Conservation (phyloP, 1,140 invertebrate genomes). For the Brachionus rotundiformis region DNA sequence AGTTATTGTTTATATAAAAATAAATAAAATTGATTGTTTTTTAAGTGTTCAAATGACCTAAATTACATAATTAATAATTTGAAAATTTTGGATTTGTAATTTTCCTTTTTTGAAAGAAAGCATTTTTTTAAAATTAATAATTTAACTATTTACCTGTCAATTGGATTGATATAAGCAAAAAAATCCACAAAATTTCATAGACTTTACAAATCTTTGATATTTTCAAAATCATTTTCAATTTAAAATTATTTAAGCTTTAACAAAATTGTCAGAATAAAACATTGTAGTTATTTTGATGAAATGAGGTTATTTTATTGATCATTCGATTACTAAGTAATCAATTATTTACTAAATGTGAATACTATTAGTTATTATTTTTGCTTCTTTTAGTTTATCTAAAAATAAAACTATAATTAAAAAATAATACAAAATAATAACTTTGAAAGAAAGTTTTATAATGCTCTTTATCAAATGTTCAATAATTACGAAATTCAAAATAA, state of each 20-base stretch:
- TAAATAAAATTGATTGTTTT: too few relatives aligned
- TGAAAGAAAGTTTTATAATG: background rate
- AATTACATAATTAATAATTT: too few relatives aligned
- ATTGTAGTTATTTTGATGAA: background rate
- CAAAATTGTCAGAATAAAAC: background rate
- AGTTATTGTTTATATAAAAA: too few relatives aligned
- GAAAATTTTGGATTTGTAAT: too few relatives aligned
- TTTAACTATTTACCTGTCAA: conserved; percentile 16
- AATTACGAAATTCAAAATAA: background rate
- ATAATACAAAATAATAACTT: conserved; percentile 8
- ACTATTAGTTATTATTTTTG: background rate
- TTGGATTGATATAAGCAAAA: background rate
- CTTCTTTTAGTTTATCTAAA: conserved; percentile 31
- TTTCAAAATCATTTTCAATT: conserved; percentile 9
- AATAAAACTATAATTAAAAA: conserved; percentile 31
- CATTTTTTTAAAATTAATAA: too few relatives aligned
- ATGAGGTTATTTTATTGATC: background rate
- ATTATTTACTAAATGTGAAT: conserved; percentile 48
- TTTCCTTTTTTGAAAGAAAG: too few relatives aligned
- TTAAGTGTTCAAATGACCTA: too few relatives aligned
- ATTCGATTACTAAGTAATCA: conserved; percentile 40
- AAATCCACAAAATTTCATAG: background rate
- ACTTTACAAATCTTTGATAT: background rate
- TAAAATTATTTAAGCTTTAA: background rate
- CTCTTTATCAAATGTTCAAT: conserved; percentile 5